A percentile compares a stretch with the other conserved stretches of the same genome.
Conservation (phyloP, 2,888 invertebrate genomes). For the Dynastes tityus region DNA sequence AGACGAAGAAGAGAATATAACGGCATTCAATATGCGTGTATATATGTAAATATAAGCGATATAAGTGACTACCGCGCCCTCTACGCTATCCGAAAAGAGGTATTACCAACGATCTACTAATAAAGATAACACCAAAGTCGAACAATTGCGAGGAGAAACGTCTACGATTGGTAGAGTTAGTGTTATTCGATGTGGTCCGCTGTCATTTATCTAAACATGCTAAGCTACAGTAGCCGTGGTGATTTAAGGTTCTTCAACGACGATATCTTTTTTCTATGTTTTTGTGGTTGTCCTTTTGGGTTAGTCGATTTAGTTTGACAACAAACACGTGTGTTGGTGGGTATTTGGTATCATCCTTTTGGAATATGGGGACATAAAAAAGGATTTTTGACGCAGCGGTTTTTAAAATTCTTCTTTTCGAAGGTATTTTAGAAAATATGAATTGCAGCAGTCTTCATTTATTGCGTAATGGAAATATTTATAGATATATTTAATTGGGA, state of each 20-base stretch:
- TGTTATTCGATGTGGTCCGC: conserved; percentile 4
- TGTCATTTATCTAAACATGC: conserved; percentile 10
- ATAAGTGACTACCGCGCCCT: conserved; percentile 10
- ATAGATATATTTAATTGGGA: no score
- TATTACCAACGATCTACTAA: conserved; percentile 18
- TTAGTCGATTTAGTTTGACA: conserved; percentile 24
- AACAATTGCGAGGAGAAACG: not conserved
- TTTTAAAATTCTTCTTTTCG: not conserved
- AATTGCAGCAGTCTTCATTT: no score
- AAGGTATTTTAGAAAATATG: no score
- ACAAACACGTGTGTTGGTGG: conserved; percentile 24
- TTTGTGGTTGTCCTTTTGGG: not conserved
- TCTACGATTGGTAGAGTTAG: not conserved
- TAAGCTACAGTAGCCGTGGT: conserved; percentile 25
- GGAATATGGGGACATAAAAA: not conserved
- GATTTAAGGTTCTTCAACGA: conserved; percentile 4
- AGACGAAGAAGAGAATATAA: not conserved
- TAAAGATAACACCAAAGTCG: conserved; percentile 16
- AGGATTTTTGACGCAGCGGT: not conserved
- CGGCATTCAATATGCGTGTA: not conserved
- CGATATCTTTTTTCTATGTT: not conserved
- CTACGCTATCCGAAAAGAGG: not conserved
- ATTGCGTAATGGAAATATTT: no score
- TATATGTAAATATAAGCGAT: conserved; percentile 33
- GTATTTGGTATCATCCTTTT: conserved; percentile 2